Evolutionary conservation across 2,113 vertebrate species (phyloP), one percentile per base, ranked within the genome.

Genomic region (Agapornis roseicollis): DNA sequence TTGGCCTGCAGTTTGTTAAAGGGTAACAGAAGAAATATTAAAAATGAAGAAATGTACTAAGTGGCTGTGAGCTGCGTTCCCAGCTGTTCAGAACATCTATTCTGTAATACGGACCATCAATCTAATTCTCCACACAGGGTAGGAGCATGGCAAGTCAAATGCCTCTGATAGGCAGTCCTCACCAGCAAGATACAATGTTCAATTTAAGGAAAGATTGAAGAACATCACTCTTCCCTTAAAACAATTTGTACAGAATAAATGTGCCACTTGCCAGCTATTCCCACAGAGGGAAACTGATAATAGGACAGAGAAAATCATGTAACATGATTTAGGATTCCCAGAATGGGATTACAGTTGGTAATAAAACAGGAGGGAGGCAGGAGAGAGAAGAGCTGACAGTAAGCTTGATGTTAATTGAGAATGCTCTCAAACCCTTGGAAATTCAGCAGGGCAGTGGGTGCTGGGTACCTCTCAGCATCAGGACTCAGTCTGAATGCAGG

Each of bases 201-300:
- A 97, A 95, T 97, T 97, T 97, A 96, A 91, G 88, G 82, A 93
- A 96, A 94, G 88, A 97, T 95, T 97, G 97, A 96, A 97, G 97
- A 98, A 97, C 97, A 98, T 97, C 97, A 96, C 90, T 90, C 97
- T 97, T 96, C 88, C 92, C 92, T 97, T 97, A 96, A 98, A 97
- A 97, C 97, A 98, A 97, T 97, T 97, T 98, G 93, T 73, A 28
- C 91, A 90, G 96, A 97, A 98, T 97, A 98, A 96, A 97, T 97
- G 93, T 97, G 89, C 85, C 80, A 89, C 80, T 97, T 95, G 81
- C 94, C 90, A 96, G 92, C 86, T 63, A 44, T 97, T 97, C 94
- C 94, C 94, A 66, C 44, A 52, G 93, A 97, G 93, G 85, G 77
- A 95, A 92, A 93, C 87, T 94, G 87, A 88, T 94, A 85, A 92